A percentile compares a stretch with the other conserved stretches of the same genome.
Conservation (phyloP, 2,113 vertebrate genomes). For the Podarcis muralis region DNA sequence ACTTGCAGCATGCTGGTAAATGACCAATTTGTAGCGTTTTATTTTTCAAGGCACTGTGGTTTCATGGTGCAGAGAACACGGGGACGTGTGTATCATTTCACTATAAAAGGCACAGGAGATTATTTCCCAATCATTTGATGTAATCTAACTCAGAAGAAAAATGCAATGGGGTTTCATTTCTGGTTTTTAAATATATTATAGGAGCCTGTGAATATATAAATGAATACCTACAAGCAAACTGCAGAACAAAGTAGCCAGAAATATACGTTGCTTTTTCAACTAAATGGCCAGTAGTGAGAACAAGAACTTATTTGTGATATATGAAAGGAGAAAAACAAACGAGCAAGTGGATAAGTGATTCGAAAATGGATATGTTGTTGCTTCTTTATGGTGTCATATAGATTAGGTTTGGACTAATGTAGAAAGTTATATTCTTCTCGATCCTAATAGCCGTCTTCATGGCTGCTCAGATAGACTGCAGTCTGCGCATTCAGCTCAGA, state of each 20-base stretch:
- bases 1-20: constrained; percentile 60
- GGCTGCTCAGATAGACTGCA: background rate
- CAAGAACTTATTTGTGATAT: background rate
- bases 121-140: constrained; percentile 26
- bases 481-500: background rate
- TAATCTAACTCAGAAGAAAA: constrained; percentile 10
- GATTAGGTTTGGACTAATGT: background rate
- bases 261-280: constrained; percentile 5
- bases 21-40: constrained; percentile 59
- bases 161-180: background rate
- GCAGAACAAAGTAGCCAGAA: background rate
- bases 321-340: background rate
- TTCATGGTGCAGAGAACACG: constrained; percentile 45
- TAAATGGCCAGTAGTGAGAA: constrained; percentile 1
- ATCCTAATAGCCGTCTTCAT: background rate
- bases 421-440: background rate
- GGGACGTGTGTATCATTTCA: constrained; percentile 16
- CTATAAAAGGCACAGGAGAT: constrained; percentile 51
- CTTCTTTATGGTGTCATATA: background rate
- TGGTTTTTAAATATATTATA: constrained; percentile 15
- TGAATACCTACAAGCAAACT: background rate
- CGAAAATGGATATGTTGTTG: background rate
- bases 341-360: background rate
- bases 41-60: constrained; percentile 43
- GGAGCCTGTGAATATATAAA: background rate